These are phyloP conservation scores for Agelaius tricolor DNA, from an alignment of 2,113 vertebrate species.

Conservation along the genomic window DNA sequence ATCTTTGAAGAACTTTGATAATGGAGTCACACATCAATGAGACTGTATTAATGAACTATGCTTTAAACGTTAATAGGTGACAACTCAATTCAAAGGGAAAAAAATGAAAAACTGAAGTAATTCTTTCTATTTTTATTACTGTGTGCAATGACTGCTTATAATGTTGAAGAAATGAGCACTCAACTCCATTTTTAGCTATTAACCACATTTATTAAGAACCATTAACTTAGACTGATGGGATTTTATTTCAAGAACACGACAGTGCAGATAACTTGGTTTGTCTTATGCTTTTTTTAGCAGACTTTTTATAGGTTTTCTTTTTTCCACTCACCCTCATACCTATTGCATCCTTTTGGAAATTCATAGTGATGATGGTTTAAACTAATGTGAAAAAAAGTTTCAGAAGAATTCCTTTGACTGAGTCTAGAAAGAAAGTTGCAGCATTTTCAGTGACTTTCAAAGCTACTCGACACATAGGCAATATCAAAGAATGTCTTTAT, in stretches of 20 bases:
- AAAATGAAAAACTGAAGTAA: background rate
- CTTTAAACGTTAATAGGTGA: conserved; percentile 31
- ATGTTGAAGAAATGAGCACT: conserved; percentile 30
- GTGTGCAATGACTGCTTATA: conserved; percentile 1
- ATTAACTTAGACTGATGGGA: conserved; percentile 25
- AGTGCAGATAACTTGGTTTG: conserved; percentile 9
- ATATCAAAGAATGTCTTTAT: background rate
- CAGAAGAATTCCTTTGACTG: background rate
- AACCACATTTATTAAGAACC: conserved; percentile 36
- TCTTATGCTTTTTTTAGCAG: conserved; percentile 22
- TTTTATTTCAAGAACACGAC: conserved; percentile 37
- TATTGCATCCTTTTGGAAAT: background rate
- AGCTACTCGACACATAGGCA: background rate
- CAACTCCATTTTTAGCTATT: conserved; percentile 46
- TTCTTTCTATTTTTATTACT: conserved; percentile 56
- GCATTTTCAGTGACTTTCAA: background rate
- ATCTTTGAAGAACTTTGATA: conserved; percentile 3
- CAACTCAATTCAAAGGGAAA: conserved; percentile 18
- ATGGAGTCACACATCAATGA: conserved; percentile 38
- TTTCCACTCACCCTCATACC: background rate
- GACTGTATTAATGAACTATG: conserved; percentile 17
- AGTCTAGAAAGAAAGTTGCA: background rate
- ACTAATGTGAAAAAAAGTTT: background rate
- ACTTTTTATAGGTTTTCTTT: background rate
- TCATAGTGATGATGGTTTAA: background rate